Percentiles rank a stretch among this genome's conserved stretches.
These are phyloP conservation scores for Myanophis thanlyinensis DNA, from an alignment of 2,113 vertebrate species.

Conservation along the genomic window DNA sequence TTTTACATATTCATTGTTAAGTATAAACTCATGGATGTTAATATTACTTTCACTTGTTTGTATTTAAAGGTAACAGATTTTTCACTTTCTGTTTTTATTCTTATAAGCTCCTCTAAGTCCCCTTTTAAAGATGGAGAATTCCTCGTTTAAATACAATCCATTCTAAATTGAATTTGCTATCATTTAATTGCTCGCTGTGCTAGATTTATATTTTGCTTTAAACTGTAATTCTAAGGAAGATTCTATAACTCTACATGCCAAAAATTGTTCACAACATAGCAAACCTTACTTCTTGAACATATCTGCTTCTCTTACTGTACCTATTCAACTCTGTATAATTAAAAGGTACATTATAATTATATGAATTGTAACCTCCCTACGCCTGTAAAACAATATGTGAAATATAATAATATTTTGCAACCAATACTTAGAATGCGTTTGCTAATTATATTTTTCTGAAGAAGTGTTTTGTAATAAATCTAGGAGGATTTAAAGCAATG, in stretches of 20 bases:
- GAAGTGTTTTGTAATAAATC: conserved; percentile 34
- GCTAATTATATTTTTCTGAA: conserved; percentile 44
- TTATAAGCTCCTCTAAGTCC: background rate
- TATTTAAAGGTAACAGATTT: background rate
- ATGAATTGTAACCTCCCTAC: conserved; percentile 29
- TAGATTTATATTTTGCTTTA: background rate
- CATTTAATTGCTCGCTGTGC: background rate
- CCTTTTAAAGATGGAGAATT: background rate
- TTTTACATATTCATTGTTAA: background rate
- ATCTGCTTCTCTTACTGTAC: conserved; percentile 13
- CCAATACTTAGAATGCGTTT: conserved; percentile 19
- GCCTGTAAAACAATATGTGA: conserved; percentile 27
- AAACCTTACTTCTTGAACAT: background rate
- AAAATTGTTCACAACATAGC: background rate
- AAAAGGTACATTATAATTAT: conserved; percentile 40
- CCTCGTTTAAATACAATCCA: background rate
- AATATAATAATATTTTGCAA: conserved; percentile 20
- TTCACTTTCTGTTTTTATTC: background rate
- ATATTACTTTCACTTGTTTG: background rate
- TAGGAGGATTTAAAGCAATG: conserved; percentile 19
- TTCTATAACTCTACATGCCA: background rate
- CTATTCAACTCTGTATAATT: conserved; percentile 17
- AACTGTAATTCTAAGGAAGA: background rate
- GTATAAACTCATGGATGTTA: background rate
- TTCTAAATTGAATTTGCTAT: background rate